Evolutionary conservation across 2,888 invertebrate genomes (phyloP).

Genomic region (Furcula furcula): DNA sequence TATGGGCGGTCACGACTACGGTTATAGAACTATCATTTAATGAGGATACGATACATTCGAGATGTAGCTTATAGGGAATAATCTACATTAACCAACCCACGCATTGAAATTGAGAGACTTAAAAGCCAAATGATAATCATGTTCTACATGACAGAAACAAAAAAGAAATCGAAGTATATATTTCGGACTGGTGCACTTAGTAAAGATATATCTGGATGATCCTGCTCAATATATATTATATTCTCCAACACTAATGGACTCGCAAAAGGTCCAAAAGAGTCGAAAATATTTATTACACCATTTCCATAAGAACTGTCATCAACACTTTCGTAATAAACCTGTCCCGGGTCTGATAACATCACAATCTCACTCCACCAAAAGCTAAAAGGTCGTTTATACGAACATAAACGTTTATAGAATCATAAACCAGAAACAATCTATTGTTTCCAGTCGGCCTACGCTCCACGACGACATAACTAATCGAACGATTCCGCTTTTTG

Average conservation of each 20-base stretch:
- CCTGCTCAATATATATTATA: background rate
- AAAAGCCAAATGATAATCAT: conserved; percentile 11
- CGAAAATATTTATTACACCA: conserved; percentile 30
- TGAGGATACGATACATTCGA: conserved; percentile 44
- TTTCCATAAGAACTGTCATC: conserved; percentile 55
- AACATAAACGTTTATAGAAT: conserved; percentile 79
- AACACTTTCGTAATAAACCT: conserved; percentile 69
- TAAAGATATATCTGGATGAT: background rate
- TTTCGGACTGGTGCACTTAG: background rate
- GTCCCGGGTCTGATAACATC: conserved; percentile 67
- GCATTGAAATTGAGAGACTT: conserved; percentile 24
- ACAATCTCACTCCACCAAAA: conserved; percentile 67
- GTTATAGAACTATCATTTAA: conserved; percentile 39
- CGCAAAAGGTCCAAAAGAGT: conserved; percentile 35
- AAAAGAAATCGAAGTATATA: conserved; percentile 4
- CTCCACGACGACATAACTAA: conserved; percentile 71
- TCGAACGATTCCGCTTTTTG: conserved; percentile 76
- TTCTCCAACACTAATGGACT: conserved; percentile 22
- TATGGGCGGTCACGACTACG: conserved; percentile 59
- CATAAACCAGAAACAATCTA: conserved; percentile 77
- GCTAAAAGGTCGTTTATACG: conserved; percentile 75
- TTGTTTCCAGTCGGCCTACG: conserved; percentile 75
- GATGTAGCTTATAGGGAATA: conserved; percentile 32
- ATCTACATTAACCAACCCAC: conserved; percentile 39
- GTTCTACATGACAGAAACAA: conserved; percentile 6